phyloP scores from a whole-genome alignment of 2,888 invertebrate species.

The Drosophila quinaria region DNA sequence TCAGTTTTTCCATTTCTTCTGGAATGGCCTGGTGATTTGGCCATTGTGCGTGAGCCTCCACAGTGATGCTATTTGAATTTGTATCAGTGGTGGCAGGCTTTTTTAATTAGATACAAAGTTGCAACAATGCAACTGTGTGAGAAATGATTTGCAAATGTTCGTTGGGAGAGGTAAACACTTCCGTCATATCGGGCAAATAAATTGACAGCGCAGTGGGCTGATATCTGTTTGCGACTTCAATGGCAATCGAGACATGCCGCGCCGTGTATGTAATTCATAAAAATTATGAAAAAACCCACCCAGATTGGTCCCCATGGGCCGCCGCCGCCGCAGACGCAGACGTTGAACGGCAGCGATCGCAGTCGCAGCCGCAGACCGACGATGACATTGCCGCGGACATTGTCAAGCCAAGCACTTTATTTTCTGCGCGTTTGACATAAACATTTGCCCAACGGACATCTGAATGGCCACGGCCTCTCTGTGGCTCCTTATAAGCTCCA shows the following conservation, averaged over 20 bases:
- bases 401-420: slow-evolving; percentile 81
- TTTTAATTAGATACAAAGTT: slow-evolving; percentile 46
- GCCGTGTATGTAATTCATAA: slow-evolving; percentile 72
- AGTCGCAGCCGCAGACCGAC: slow-evolving; percentile 15
- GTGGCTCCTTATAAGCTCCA: slow-evolving; percentile 73
- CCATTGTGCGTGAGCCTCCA: slow-evolving; percentile 62
- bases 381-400: slow-evolving; percentile 78
- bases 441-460: slow-evolving; percentile 80
- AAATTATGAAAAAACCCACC: slow-evolving; percentile 79
- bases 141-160: slow-evolving; percentile 67
- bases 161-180: slow-evolving; percentile 35
- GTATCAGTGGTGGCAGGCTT: slow-evolving; percentile 41
- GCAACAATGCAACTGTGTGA: slow-evolving; percentile 25
- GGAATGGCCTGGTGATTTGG: slow-evolving; percentile 44
- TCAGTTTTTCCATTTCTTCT: slow-evolving; percentile 51
- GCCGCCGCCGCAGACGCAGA: slow-evolving; percentile 11
- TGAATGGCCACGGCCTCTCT: slow-evolving; percentile 78
- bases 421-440: slow-evolving; percentile 79
- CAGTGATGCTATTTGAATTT: slow-evolving; percentile 65
- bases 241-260: slow-evolving; percentile 49
- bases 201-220: slow-evolving; percentile 36
- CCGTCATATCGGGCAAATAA: slow-evolving; percentile 53
- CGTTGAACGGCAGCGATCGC: slow-evolving; percentile 24
- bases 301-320: slow-evolving; percentile 81
- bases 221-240: slow-evolving; percentile 40